Base-by-base conservation (phyloP, 2,113 vertebrate species). In the Toxotes chatareus region DNA sequence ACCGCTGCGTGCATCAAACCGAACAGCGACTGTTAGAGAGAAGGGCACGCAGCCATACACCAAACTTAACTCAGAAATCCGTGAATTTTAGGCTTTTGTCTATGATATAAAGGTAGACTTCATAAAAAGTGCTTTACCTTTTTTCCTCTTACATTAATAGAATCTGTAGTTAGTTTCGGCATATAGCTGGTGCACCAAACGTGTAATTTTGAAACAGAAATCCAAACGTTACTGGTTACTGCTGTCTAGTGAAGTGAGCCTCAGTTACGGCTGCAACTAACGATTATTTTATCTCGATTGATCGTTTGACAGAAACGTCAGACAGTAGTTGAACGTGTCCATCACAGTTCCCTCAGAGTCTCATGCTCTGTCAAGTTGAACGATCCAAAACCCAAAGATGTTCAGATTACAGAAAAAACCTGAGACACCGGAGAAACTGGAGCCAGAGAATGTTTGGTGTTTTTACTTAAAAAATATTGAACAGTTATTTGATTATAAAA, bases 121-220 rank as follows among this genome's bases (percentile, higher is more conserved):
- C 1, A 38, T 11, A 13, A 63, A 56, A 71, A 34, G 5, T 36
- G 16, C 27, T 51, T 9, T 0, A 27, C 4, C 0, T 17, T 11
- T 27, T 4, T 11, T 17, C 1, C 0, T 2, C 0, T 0, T 4
- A 0, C 7, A 62, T 51, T 0, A 2, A 21, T 10, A 6, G 12
- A 8, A 2, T 7, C 1, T 42, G 0, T 0, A 0, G 27, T 21
- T 4, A 0, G 5, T 56, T 69, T 56, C 64, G 36, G 63, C 36
- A 1, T 10, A 0, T 1, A 1, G 4, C 6, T 40, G 3, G 31
- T 2, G 1, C 11, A 13, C 9, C 19, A 36, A 47, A 60, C 9
- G 1, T 27, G 17, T 23, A 10, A 2, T 8, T 0, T n/a, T 36
- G 0, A 34, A 10, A 4, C 1, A 76, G 4, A 44, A n/a, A 44